Percentiles rank a stretch among this genome's conserved stretches.
These are phyloP conservation scores for Harpalus rubripes DNA, from an alignment of 2,888 invertebrate genomes.

Conservation along the genomic window DNA sequence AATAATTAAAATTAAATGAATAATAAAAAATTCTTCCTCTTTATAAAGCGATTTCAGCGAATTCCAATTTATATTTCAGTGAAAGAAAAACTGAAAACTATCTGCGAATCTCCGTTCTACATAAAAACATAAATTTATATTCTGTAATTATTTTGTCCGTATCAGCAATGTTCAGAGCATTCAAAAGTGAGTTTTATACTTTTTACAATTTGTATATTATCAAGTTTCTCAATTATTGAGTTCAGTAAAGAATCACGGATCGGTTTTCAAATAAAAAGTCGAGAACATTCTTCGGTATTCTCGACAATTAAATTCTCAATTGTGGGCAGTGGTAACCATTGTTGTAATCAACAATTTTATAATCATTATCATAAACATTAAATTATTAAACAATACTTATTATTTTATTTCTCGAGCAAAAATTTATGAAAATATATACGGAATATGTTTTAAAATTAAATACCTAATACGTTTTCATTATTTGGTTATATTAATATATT, in stretches of 20 bases:
- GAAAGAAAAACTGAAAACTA: conserved; percentile 6
- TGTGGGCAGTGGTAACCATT: not conserved
- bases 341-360: not conserved
- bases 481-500: too few species aligned
- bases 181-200: not conserved
- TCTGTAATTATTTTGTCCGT: not conserved
- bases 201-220: conserved; percentile 26
- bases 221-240: conserved; percentile 23
- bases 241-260: not conserved
- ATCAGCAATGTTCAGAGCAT: not conserved
- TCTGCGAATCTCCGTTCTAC: not conserved
- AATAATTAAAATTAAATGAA: not conserved
- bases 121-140: conserved; percentile 12
- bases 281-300: not conserved
- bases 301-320: conserved; percentile 3
- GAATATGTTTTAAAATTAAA: too few species aligned
- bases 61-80: not conserved
- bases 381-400: not conserved
- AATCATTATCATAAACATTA: not conserved
- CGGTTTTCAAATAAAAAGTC: conserved; percentile 23
- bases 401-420: not conserved
- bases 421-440: not conserved
- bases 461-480: too few species aligned
- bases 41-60: not conserved
- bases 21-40: not conserved